These are phyloP conservation scores for Cochlearius cochlearius DNA, from an alignment of 2,113 vertebrate genomes.

Conservation along the genomic window DNA sequence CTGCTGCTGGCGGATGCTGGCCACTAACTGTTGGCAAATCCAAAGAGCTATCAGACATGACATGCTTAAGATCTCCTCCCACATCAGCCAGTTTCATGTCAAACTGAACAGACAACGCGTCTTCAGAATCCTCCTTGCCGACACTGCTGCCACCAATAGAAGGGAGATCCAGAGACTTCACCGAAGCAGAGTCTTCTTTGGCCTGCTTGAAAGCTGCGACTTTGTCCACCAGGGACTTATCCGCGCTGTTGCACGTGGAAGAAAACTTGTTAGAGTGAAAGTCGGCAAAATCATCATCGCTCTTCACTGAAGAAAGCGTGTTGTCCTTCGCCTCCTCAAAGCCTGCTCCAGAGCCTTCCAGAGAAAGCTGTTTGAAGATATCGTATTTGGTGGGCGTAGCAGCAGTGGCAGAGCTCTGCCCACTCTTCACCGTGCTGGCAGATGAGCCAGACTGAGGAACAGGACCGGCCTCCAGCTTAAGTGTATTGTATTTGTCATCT, in stretches of 20 bases:
- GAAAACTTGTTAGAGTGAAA: constrained; percentile 93
- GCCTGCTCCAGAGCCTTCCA: constrained; percentile 78
- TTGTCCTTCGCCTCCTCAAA: constrained; percentile 87
- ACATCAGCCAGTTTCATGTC: constrained; percentile 98
- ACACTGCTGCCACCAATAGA: constrained; percentile 95
- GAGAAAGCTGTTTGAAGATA: constrained; percentile 90
- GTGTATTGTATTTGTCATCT: constrained; percentile 62
- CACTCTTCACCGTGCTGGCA: constrained; percentile 44
- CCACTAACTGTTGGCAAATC: constrained; percentile 96
- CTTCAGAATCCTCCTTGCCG: constrained; percentile 97
- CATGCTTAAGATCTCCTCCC: constrained; percentile 97
- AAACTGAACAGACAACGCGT: constrained; percentile 95
- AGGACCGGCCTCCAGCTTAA: constrained; percentile 62
- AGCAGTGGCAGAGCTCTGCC: constrained; percentile 54
- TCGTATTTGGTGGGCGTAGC: constrained; percentile 80
- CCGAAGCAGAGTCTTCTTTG: constrained; percentile 95
- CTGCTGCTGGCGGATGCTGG: constrained; percentile 96
- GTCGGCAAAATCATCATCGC: constrained; percentile 93
- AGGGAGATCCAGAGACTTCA: constrained; percentile 96
- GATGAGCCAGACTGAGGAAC: constrained; percentile 43
- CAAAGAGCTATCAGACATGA: constrained; percentile 99
- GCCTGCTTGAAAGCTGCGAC: constrained; percentile 89
- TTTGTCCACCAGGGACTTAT: constrained; percentile 92
- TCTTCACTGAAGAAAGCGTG: constrained; percentile 72
- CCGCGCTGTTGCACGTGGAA: constrained; percentile 75